phyloP scores from a whole-genome alignment of 2,888 invertebrate genomes.

The Opisthograptis luteolata region DNA sequence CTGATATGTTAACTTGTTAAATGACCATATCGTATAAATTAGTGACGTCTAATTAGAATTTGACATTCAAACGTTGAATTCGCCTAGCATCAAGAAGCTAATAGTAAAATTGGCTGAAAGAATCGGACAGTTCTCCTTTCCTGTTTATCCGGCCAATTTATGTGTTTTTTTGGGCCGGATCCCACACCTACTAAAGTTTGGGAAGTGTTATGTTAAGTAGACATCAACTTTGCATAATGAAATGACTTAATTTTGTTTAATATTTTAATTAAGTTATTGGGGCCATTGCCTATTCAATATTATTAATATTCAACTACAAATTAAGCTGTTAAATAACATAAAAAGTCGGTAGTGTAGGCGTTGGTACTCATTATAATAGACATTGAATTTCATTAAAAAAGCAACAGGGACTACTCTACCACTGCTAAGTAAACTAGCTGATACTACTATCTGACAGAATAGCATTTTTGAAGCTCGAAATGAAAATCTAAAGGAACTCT shows the following conservation, averaged over 20 bases:
- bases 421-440: too few species aligned
- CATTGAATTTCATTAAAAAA: conserved; percentile 10
- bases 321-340: conserved; percentile 13
- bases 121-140: too few species aligned
- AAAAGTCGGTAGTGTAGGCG: conserved; percentile 9
- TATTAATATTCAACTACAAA: conserved; percentile 21
- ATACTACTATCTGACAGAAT: background rate
- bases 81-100: too few species aligned
- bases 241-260: conserved; percentile 22
- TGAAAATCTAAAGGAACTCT: too few species aligned
- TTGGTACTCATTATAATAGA: conserved; percentile 3
- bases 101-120: too few species aligned
- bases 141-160: too few species aligned
- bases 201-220: background rate
- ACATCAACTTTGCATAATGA: conserved; percentile 13
- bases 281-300: conserved; percentile 11
- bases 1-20: too few species aligned
- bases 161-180: background rate
- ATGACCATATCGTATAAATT: too few species aligned
- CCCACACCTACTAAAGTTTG: conserved; percentile 4
- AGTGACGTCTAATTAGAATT: too few species aligned
- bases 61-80: too few species aligned
- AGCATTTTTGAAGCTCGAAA: too few species aligned
- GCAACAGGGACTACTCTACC: too few species aligned
- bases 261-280: conserved; percentile 22